Base-by-base conservation (phyloP, 2,797 vertebrate genomes). In the Rachycentron canadum region DNA sequence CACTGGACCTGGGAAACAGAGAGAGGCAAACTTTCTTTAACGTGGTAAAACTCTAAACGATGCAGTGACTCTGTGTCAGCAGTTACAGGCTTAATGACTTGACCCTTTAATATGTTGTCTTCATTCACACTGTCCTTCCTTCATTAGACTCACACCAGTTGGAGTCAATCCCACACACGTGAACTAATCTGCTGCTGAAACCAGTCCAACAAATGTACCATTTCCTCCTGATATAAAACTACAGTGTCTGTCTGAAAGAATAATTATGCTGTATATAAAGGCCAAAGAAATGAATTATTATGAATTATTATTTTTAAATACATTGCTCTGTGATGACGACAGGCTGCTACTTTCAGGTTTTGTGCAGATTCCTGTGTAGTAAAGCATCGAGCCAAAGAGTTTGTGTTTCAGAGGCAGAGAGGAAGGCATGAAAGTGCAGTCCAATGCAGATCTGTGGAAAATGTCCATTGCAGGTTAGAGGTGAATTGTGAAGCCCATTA, bases 401-500 rank as follows among this genome's bases (percentile, higher is more conserved):
- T 32, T 32, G 32, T 32, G 7, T 32, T 32, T 32, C 32, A 32
- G 64, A 36, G 16, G 4, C 63, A 19, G 5, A 32, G 7, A 45
- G 28, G 23, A 45, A 32, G 23, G 3, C 50, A 28, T 25, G 14
- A 41, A 17, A 69, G 52, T 57, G 52, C 36, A 45, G 0, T 32
- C 7, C 32, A 32, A 3, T 32, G 32, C 32, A 32, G 32, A 32
- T 3, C 32, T 32, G 32, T 32, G 38, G 9, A 67, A 55, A n/a
- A 43, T 19, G 26, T 28, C 49, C 17, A 36, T 6, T 25, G 43
- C 41, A 16, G 9, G 32, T 53, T 45, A 45, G 47, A n/a, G 7
- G 21, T 67, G 50, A 67, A 55, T 43, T 16, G 65, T 56, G 52
- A 56, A 23, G 38, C 38, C 32, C 32, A 32, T 32, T 25, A 36